Base-by-base conservation (phyloP, 2,888 invertebrate species). In the Epinotia demarniana region DNA sequence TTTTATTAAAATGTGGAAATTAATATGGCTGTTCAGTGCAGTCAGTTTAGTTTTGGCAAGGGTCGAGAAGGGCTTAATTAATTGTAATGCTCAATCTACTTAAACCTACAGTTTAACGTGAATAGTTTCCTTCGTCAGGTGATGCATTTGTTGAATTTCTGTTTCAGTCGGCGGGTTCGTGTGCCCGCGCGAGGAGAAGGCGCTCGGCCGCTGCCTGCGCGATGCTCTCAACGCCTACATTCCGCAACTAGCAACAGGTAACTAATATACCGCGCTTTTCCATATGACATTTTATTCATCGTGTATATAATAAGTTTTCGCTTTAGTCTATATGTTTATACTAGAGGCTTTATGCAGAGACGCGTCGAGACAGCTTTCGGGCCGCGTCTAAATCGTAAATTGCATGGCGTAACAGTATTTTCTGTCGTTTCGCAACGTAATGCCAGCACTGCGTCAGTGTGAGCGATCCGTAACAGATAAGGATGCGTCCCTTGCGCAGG, bases 171-270 rank as follows among this genome's bases (percentile, higher is more conserved):
- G 95, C 13, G 96, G 95, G 77, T 92, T 97, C 58, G 93, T 95
- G 70, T 97, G 97, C 82, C 95, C 94, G 12, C 94, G 95, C 69
- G 96, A 95, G 79, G 96, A 97, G 83, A 95, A 95, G 1, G 91
- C 95, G 18, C 84, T 97, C 69, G 95, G 95, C 79, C 92, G 91
- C 61, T 97, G 97, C 84, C 90, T 96, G 0, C 92, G 92, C 75
- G 91, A 95, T 70, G 95, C 95, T 0, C 90, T 97, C 18, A 95
- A 96, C 80, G 86, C 89, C 33, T 91, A 96, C 76, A 95, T 95
- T 72, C 96, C 96, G 0, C 92, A 95, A 78, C 85, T 97, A 76
- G 92, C 94, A 13, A 89, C 93, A 82, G 97, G 94, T 93, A 81
- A n/a, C 16, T n/a, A n/a, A 53, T 53, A 53, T 5, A 49, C 16